Conservation (phyloP, 2,797 vertebrate species). For the Scomberomorus guttatus region DNA sequence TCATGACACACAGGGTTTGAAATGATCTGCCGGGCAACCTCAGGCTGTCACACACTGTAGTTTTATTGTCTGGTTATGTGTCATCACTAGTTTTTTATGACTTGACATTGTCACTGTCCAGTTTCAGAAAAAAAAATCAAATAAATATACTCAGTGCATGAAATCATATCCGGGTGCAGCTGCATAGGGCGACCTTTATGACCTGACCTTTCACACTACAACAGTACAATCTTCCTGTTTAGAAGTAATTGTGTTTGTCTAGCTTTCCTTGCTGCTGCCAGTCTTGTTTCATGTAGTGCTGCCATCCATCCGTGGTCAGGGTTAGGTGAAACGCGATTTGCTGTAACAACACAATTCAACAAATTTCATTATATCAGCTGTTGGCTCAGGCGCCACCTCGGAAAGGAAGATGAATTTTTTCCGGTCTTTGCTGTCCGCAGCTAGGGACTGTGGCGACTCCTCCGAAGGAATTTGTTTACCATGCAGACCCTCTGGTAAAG, state of each 20-base stretch:
- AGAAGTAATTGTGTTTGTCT: not conserved
- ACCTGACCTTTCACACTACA: slow-evolving; percentile 15
- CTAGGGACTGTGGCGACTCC: not conserved
- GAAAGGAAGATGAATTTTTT: not conserved
- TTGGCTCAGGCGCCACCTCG: not conserved
- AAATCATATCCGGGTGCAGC: not conserved
- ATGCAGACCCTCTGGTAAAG: not conserved
- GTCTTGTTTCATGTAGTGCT: not conserved
- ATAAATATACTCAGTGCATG: slow-evolving; percentile 5
- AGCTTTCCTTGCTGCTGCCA: not conserved
- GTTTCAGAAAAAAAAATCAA: slow-evolving; percentile 17
- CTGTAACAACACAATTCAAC: too few relatives aligned
- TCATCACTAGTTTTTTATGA: slow-evolving; percentile 4
- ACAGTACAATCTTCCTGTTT: not conserved
- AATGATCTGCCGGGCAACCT: slow-evolving; percentile 48
- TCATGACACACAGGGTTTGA: slow-evolving; percentile 42
- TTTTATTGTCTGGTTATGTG: slow-evolving; percentile 14
- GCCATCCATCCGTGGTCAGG: not conserved
- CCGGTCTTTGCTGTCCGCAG: too few relatives aligned
- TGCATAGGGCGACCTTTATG: not conserved
- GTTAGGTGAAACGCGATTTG: not conserved
- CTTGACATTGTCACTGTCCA: not conserved
- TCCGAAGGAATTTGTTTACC: not conserved
- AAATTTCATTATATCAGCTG: not conserved
- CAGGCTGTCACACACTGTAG: slow-evolving; percentile 17